Evolutionary conservation across 2,797 vertebrate genomes (phyloP).

Genomic region (Melanotaenia boesemani): DNA sequence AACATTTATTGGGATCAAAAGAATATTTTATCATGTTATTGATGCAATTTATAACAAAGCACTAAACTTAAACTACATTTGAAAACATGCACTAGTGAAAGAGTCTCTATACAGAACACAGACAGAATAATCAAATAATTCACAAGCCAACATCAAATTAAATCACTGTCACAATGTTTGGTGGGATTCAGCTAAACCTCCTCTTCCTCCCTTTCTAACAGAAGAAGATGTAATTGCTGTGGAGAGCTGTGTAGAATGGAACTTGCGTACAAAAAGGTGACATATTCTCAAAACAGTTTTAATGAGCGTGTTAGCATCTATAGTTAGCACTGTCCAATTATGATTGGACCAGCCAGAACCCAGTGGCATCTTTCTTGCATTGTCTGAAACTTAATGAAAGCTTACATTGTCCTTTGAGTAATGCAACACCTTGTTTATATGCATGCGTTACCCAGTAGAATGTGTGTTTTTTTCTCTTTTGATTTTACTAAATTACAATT

Average conservation of each 20-base stretch:
- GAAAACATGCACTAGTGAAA: neutral
- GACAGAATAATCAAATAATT: neutral
- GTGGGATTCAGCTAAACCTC: neutral
- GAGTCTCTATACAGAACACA: neutral
- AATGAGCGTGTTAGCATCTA: too few species aligned
- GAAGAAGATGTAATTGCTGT: neutral
- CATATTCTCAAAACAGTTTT: neutral
- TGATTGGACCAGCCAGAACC: too few species aligned
- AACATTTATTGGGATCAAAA: too few species aligned
- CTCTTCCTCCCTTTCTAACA: neutral
- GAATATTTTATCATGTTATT: too few species aligned
- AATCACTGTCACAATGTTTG: neutral
- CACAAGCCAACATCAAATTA: neutral
- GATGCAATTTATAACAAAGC: too few species aligned
- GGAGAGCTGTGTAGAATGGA: neutral
- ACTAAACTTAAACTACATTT: neutral
- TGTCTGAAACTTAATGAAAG: too few species aligned
- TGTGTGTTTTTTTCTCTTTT: too few species aligned
- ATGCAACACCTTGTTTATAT: too few species aligned
- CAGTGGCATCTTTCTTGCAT: too few species aligned
- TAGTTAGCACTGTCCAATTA: too few species aligned
- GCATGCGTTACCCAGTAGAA: too few species aligned
- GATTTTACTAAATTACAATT: too few species aligned
- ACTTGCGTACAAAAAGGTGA: neutral
- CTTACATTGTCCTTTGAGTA: neutral